Evolutionary conservation across 2,888 invertebrate species (phyloP), one percentile per base, ranked within the genome.

Genomic region (Caradrina clavipalpis): DNA sequence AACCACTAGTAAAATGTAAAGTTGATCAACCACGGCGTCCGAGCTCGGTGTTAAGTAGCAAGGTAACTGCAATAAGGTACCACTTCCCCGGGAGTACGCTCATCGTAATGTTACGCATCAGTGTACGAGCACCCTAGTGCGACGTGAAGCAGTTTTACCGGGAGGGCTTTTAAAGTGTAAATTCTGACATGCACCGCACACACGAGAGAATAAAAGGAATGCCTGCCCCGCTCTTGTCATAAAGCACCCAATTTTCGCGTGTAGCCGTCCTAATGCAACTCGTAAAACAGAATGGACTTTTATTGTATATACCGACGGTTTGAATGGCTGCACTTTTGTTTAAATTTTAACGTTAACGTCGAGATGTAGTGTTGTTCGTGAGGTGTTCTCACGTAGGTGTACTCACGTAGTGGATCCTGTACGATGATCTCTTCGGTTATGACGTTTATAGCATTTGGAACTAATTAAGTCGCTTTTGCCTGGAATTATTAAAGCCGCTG

Each of bases 161-260:
- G 45, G 54, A 63, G 53, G 11, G 64, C 54, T 78, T 82, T 82
- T 78, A 74, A 68, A 74, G 65, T 78, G 60, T 74, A 71, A 69
- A 74, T 81, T 78, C 70, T 58, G 82, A 63, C 63, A 58, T 56
- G 70, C 68, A 65, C 42, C 73, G 54, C 66, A 67, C 62, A 78
- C 56, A 47, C 49, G 49, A 55, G 13, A 19, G 31, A 68, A 78
- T 69, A 82, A 74, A 74, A 78, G 50, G 31, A 73, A 54, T 26
- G 45, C 35, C 31, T 35, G 55, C 57, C 39, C 17, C 64, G 42
- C 65, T 69, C 42, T 55, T 62, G 66, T 68, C 82, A 78, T 64
- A 70, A 74, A 82, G 69, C 65, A 66, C 67, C 67, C 65, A 61
- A 82, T 74, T 53, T 64, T 69, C 50, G 51, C 47, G 26, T 60